Percentiles rank a stretch among this genome's conserved stretches.
These are phyloP conservation scores for Syngnathus scovelli DNA, from an alignment of 2,113 vertebrate genomes.

Conservation along the genomic window DNA sequence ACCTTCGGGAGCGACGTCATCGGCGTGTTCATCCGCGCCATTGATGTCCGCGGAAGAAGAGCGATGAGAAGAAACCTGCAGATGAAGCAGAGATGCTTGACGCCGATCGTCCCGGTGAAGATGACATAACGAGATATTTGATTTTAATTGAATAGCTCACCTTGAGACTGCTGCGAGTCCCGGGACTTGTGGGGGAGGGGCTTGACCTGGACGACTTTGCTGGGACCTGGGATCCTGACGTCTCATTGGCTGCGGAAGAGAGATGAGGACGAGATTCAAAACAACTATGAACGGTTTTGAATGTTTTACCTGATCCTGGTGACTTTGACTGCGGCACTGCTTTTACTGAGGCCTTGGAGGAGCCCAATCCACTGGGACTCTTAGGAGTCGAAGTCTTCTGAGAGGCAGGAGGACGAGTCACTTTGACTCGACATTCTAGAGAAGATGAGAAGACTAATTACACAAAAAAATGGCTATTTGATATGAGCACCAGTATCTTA, in stretches of 20 bases:
- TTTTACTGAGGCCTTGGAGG: conserved; percentile 44
- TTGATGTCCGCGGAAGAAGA: conserved; percentile 82
- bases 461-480: neutral
- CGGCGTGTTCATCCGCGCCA: conserved; percentile 72
- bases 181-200: conserved; percentile 85
- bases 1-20: conserved; percentile 78
- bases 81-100: neutral
- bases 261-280: neutral
- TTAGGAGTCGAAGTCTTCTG: conserved; percentile 47
- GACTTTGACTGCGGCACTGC: conserved; percentile 57
- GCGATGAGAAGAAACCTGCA: conserved; percentile 74
- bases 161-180: conserved; percentile 80
- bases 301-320: conserved; percentile 49
- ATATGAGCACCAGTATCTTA: too few relatives aligned
- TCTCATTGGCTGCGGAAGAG: conserved; percentile 76
- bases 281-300: neutral
- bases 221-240: conserved; percentile 76
- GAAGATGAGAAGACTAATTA: neutral
- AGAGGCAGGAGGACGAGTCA: conserved; percentile 30
- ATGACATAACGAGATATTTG: neutral
- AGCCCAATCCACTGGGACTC: conserved; percentile 35
- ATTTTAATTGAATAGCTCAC: conserved; percentile 47
- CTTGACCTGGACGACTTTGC: conserved; percentile 82
- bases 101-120: neutral
- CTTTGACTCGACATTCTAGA: conserved; percentile 61